Conservation (phyloP, 2,888 invertebrate genomes). For the Mesorhabditis belari region DNA sequence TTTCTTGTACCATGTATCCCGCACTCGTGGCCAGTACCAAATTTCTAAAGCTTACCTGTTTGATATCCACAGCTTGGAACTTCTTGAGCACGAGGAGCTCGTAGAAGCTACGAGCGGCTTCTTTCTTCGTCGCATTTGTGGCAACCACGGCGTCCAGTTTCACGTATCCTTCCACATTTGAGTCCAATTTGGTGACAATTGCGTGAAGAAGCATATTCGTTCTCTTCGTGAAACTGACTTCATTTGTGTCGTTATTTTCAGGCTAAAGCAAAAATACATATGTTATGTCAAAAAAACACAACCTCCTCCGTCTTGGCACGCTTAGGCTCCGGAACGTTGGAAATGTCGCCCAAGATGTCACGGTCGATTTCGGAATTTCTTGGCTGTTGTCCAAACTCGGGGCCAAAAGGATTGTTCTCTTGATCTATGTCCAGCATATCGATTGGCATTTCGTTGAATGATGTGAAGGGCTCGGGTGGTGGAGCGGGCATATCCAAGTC, state of each 20-base stretch:
- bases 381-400: too few species aligned
- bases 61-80: background rate
- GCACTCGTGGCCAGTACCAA: background rate
- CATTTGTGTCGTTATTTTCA: background rate
- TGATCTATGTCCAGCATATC: too few species aligned
- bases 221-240: background rate
- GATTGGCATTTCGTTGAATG: too few species aligned
- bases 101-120: background rate
- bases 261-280: background rate
- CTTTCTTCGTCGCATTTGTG: background rate
- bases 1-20: too few species aligned
- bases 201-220: background rate
- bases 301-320: background rate
- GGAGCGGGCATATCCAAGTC: too few species aligned
- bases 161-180: too few species aligned
- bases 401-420: too few species aligned
- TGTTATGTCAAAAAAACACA: background rate
- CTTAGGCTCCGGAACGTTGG: background rate
- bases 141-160: background rate
- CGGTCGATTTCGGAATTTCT: too few species aligned
- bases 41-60: background rate
- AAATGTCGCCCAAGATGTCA: too few species aligned
- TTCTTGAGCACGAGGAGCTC: background rate
- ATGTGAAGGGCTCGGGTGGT: too few species aligned
- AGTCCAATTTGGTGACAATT: background rate